Base-by-base conservation (phyloP, 2,888 invertebrate genomes). In the Lacanobia oleracea region DNA sequence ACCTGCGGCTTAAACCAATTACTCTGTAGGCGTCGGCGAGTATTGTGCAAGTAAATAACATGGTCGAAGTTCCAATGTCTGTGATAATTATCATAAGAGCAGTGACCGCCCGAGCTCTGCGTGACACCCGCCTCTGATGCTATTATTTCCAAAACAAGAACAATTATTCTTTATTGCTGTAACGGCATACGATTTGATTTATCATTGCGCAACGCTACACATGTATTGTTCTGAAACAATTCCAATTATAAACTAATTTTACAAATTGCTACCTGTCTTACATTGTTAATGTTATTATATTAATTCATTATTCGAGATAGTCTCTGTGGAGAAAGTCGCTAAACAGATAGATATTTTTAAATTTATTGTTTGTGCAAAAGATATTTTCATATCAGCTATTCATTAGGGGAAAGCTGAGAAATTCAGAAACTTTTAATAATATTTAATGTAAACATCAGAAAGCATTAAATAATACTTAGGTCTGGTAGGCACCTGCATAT, bases 31-130 rank as follows among this genome's bases (percentile, higher is more conserved):
- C 85, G 84, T 77, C 85, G 83, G 80, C 69, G 71, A 68, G 86
- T 82, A 90, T 94, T 94, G 90, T 90, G 93, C 86, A 93, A 94
- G 88, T 70, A 85, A 88, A 89, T 89, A 89, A 88, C 87, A 86
- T 87, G 89, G 88, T 87, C 87, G 86, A 88, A 89, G 85, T 84
- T 88, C 86, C 83, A 83, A 79, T 85, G 83, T 69, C 86, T 83
- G 83, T 85, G 86, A 88, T 87, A 88, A 88, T 90, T 87, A 86
- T 88, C 81, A 88, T 90, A 90, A 91, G 92, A 91, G 88, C 92
- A 91, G 87, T 88, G 88, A 91, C 89, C 90, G 92, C 92, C 92
- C 81, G 66, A 90, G 93, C 91, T 74, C 84, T 86, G 81, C 82
- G 87, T 89, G 92, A 90, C 92, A 90, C 71, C 84, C 76, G 82